These are phyloP conservation scores for Bellardia pandia DNA, from an alignment of 2,888 invertebrate genomes.

Conservation along the genomic window DNA sequence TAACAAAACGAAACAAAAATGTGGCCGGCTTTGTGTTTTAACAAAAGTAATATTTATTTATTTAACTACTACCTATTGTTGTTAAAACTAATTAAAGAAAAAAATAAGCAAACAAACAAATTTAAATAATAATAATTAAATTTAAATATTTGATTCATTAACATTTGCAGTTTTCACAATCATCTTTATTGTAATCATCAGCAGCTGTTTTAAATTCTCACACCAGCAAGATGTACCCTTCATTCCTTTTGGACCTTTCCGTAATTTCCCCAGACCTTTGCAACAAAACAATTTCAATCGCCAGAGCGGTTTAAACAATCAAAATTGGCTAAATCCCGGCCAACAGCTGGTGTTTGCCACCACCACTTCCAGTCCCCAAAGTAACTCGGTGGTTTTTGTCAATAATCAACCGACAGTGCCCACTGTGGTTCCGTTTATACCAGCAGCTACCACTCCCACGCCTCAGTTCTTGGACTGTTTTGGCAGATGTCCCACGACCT, in stretches of 20 bases:
- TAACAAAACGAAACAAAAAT: conserved; percentile 28
- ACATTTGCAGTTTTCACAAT: conserved; percentile 28
- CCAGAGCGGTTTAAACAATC: conserved; percentile 21
- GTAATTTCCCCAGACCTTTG: neutral
- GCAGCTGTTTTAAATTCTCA: neutral
- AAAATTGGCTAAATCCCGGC: conserved; percentile 50
- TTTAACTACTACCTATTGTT: neutral
- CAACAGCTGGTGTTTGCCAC: conserved; percentile 56
- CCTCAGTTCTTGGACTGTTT: conserved; percentile 79
- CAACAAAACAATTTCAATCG: neutral
- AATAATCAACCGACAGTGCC: conserved; percentile 77
- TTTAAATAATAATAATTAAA: neutral
- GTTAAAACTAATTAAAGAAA: neutral
- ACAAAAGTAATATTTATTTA: conserved; percentile 42
- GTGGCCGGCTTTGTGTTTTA: conserved; percentile 6
- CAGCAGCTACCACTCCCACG: conserved; percentile 74
- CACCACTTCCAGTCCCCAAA: conserved; percentile 11
- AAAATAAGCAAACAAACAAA: neutral
- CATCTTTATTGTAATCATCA: neutral
- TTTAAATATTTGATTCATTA: conserved; percentile 19
- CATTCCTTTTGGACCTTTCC: neutral
- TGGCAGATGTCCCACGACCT: conserved; percentile 80
- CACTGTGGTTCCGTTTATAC: conserved; percentile 77
- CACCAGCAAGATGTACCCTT: conserved; percentile 9
- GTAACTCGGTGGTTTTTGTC: conserved; percentile 75